A percentile compares a stretch with the other conserved stretches of the same genome.
Evolutionary conservation across 2,888 invertebrate species (phyloP).

Genomic region (Hirudinaria manillensis): DNA sequence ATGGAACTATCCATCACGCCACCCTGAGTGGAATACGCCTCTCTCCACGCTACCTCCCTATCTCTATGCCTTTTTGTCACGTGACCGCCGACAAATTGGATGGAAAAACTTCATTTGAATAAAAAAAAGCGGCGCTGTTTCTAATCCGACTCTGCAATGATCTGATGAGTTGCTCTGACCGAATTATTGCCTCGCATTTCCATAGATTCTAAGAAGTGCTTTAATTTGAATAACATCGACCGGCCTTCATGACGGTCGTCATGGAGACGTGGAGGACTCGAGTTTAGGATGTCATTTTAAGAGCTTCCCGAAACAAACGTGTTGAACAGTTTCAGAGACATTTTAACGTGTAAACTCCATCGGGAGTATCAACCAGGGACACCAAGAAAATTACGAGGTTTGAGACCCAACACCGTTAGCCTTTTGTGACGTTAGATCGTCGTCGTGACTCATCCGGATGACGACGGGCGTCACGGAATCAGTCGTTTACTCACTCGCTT

Average conservation of each 20-base stretch:
- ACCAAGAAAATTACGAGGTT: background rate
- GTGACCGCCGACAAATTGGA: background rate
- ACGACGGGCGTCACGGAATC: no score
- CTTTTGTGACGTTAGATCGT: no score
- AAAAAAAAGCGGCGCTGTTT: no score
- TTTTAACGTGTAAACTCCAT: background rate
- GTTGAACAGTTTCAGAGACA: no score
- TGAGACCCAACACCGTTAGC: no score
- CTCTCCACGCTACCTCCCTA: background rate
- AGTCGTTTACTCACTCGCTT: no score
- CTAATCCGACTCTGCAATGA: no score
- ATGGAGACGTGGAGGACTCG: background rate
- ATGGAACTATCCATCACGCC: conserved; percentile 5
- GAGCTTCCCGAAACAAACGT: no score
- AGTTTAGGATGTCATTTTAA: background rate
- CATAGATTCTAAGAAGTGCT: background rate
- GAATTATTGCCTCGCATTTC: background rate
- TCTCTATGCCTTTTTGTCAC: background rate
- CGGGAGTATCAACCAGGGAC: background rate
- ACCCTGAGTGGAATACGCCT: background rate
- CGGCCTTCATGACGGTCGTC: background rate
- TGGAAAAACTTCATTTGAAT: no score
- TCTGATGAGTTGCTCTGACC: no score
- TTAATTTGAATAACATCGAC: background rate
- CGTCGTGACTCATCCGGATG: no score